These are phyloP conservation scores for Lepilemur septentrionalis DNA, from an alignment of 2,797 vertebrate genomes.

Conservation along the genomic window DNA sequence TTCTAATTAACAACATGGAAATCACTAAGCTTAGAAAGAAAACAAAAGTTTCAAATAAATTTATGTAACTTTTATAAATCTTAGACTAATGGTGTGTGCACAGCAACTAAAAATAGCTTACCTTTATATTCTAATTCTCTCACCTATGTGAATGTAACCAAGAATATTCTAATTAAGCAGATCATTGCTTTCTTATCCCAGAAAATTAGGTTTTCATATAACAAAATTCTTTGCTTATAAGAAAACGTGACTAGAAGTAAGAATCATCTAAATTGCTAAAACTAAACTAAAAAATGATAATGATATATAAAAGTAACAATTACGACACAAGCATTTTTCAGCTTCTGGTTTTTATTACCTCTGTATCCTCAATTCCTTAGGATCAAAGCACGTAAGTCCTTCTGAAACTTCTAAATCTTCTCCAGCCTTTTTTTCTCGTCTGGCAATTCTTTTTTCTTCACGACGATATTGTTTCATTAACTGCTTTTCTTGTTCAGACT, in stretches of 20 bases:
- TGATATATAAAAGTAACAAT: constrained; percentile 67
- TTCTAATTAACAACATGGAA: constrained; percentile 72
- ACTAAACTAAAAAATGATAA: constrained; percentile 70
- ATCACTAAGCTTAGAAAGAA: constrained; percentile 76
- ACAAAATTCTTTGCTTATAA: constrained; percentile 74
- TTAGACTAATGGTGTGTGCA: constrained; percentile 68
- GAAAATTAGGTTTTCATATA: constrained; percentile 85
- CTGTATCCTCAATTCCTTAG: constrained; percentile 93
- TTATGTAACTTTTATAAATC: constrained; percentile 79
- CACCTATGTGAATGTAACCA: constrained; percentile 82
- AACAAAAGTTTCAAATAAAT: constrained; percentile 77
- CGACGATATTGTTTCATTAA: constrained; percentile 94
- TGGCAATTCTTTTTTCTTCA: constrained; percentile 94
- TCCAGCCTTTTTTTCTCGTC: constrained; percentile 89
- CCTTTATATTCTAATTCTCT: constrained; percentile 86
- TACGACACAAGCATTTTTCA: constrained; percentile 75
- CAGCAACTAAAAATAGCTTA: constrained; percentile 79
- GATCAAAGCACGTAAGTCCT: constrained; percentile 90
- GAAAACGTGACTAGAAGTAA: constrained; percentile 75
- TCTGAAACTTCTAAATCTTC: constrained; percentile 91
- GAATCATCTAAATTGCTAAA: constrained; percentile 72
- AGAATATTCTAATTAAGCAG: constrained; percentile 90
- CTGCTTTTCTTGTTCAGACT: constrained; percentile 96
- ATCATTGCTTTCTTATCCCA: constrained; percentile 84
- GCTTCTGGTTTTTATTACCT: constrained; percentile 87